Percentiles rank a stretch among this genome's conserved stretches.
phyloP scores from a whole-genome alignment of 2,797 vertebrate species.

The Columba guinea region DNA sequence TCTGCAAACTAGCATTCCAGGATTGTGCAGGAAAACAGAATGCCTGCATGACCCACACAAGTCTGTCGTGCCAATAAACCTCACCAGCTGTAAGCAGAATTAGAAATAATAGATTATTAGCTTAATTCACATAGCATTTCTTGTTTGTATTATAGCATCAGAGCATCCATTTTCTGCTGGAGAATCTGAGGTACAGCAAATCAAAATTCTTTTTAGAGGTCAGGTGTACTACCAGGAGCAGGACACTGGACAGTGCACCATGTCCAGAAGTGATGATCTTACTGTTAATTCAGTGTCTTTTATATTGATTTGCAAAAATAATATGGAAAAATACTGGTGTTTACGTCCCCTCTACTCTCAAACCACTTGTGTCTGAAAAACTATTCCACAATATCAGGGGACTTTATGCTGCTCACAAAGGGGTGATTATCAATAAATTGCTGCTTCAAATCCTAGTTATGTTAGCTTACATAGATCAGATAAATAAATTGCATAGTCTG shows the following conservation, averaged over 20 bases:
- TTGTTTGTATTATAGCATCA: background rate
- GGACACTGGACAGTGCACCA: background rate
- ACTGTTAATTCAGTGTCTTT: background rate
- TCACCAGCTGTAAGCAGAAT: background rate
- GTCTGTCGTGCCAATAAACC: background rate
- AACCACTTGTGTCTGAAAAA: background rate
- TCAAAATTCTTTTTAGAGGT: background rate
- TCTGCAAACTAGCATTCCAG: conserved; percentile 10
- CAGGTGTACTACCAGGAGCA: background rate
- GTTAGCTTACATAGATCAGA: background rate
- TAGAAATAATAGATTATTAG: background rate
- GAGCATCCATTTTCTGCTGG: background rate
- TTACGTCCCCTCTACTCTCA: background rate
- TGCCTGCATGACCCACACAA: conserved; percentile 27
- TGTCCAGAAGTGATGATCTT: background rate
- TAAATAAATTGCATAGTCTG: background rate
- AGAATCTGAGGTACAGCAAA: background rate
- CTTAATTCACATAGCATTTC: background rate
- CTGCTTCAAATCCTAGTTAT: background rate
- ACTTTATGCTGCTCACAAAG: background rate
- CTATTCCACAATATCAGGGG: background rate
- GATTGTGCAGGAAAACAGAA: conserved; percentile 15
- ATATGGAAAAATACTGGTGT: background rate
- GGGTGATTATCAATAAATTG: conserved; percentile 4
- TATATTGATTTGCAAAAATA: background rate